Evolutionary conservation across 2,797 vertebrate genomes (phyloP).

Genomic region (Melanotaenia trifasciata): DNA sequence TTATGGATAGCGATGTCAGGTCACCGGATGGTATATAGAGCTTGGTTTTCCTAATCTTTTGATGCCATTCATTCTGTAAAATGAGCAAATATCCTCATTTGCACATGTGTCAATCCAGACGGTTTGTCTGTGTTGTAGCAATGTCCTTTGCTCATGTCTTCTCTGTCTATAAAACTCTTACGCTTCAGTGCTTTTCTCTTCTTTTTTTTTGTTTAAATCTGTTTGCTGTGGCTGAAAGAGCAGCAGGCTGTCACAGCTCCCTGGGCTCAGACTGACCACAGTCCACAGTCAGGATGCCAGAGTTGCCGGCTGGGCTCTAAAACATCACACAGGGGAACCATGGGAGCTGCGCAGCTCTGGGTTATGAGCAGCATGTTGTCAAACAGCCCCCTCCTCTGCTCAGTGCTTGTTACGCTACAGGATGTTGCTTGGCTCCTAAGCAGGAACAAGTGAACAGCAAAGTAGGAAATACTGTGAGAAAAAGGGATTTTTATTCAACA

Average conservation of each 20-base stretch:
- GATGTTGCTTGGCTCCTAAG: conserved; percentile 39
- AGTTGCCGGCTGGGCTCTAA: conserved; percentile 61
- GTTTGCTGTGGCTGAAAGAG: conserved; percentile 65
- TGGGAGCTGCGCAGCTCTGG: conserved; percentile 60
- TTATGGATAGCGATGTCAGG: conserved; percentile 51
- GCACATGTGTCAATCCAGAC: conserved; percentile 29
- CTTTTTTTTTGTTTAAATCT: conserved; percentile 4
- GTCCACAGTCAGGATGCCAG: conserved; percentile 67
- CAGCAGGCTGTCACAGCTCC: conserved; percentile 76
- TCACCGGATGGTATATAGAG: conserved; percentile 39
- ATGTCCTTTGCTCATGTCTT: conserved; percentile 44
- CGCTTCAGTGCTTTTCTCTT: conserved; percentile 38
- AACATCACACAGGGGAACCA: conserved; percentile 66
- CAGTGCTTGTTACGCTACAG: conserved; percentile 64
- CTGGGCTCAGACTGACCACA: conserved; percentile 75
- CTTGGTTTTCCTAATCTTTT: conserved; percentile 52
- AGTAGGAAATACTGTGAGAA: conserved; percentile 28
- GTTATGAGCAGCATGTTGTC: conserved; percentile 60
- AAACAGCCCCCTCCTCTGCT: conserved; percentile 79
- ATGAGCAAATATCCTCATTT: conserved; percentile 29
- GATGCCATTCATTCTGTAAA: conserved; percentile 30
- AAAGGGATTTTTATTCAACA: conserved; percentile 38
- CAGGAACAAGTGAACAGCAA: conserved; percentile 44
- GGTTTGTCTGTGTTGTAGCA: conserved; percentile 39
- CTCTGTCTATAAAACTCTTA: conserved; percentile 41